A percentile compares a stretch with the other conserved stretches of the same genome.
Evolutionary conservation across 1,140 invertebrate genomes (phyloP).

Genomic region (Melitaea cinxia): DNA sequence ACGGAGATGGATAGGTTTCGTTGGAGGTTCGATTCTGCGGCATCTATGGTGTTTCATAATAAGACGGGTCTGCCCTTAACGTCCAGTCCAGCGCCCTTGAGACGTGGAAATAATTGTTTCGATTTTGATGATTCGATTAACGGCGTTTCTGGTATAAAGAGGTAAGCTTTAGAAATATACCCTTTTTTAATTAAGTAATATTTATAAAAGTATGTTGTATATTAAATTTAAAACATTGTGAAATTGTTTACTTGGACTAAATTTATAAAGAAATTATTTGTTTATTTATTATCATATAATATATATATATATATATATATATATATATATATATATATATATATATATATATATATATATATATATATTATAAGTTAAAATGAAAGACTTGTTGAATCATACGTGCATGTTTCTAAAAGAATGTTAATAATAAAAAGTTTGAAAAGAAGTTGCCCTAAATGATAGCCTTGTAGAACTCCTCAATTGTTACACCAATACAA

Average conservation of each 20-base stretch:
- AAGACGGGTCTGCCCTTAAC: slow-evolving; percentile 92
- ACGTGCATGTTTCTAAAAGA: background rate
- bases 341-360: too few species aligned
- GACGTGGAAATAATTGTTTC: slow-evolving; percentile 89
- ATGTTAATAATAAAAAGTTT: background rate
- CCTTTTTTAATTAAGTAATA: too few species aligned
- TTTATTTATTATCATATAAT: too few species aligned
- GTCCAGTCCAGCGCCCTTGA: slow-evolving; percentile 92
- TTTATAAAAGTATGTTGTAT: too few species aligned
- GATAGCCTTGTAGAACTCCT: background rate
- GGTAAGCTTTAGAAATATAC: slow-evolving; percentile 78
- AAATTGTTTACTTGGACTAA: too few species aligned
- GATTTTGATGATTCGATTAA: slow-evolving; percentile 93
- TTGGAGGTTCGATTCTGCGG: slow-evolving; percentile 89
- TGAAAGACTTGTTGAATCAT: too few species aligned
- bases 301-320: too few species aligned
- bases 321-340: too few species aligned
- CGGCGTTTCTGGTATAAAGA: slow-evolving; percentile 91
- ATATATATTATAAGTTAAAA: too few species aligned
- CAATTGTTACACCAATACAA: background rate
- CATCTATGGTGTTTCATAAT: slow-evolving; percentile 92
- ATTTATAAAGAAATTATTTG: too few species aligned
- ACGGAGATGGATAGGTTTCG: slow-evolving; percentile 88
- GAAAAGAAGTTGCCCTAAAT: background rate
- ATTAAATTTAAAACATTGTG: too few species aligned